Base-by-base conservation (phyloP, 2,113 vertebrate species). In the Polypterus senegalus region DNA sequence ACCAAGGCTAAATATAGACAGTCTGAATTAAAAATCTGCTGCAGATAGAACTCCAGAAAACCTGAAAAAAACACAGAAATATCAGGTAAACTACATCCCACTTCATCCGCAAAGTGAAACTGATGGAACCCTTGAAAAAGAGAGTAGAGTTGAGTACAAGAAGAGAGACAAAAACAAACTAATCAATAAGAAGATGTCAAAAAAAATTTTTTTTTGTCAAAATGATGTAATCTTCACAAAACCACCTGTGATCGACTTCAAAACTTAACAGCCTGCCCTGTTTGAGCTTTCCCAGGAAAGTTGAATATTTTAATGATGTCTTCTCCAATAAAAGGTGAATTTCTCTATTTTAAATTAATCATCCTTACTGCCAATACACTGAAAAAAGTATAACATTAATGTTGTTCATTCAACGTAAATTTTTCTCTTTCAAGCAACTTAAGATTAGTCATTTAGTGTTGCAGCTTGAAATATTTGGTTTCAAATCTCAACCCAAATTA, bases 121-220 rank as follows among this genome's bases (percentile, higher is more conserved):
- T 47, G 61, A 69, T 60, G 64, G 3, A 59, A 59, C 57, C 43
- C 63, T 61, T 48, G 61, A 69, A 58, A 62, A 65, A 49, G 63
- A 61, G 55, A 58, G 65, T 66, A 49, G 49, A 66, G 67, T 61
- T 52, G 64, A 69, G 59, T 62, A 56, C 56, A 67, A 67, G 57
- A 67, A 65, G 47, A 65, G 62, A 57, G 54, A 67, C 57, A 64
- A 68, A 47, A 63, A 67, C 57, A 62, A 46, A n/a, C 6, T 57
- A 27, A 62, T 70, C 45, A 62, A 46, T 65, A 63, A 65, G 45
- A 65, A 67, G 46, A 67, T 70, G 66, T 48, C 10, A 11, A 70
- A 70, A 67, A 61, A 61, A 54, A 62, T 66, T 49, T 69, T 64
- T 61, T 5, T 47, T 11, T 47, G 48, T 59, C 44, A 4, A 61